Evolutionary conservation across 2,888 invertebrate species (phyloP).

Genomic region (Erpobdella octoculata): DNA sequence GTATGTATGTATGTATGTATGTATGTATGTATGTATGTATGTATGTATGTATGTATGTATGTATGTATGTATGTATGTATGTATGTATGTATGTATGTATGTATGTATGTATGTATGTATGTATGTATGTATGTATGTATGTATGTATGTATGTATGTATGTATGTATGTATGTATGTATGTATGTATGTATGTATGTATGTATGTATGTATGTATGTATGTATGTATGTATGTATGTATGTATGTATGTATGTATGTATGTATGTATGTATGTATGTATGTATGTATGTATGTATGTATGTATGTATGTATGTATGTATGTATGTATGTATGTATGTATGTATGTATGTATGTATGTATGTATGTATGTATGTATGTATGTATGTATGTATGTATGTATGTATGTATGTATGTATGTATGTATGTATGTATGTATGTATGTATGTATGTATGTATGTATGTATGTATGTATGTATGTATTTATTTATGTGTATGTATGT

Average conservation of each 20-base stretch:
- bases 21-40: too few relatives aligned
- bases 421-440: background rate
- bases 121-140: too few relatives aligned
- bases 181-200: conserved; percentile 20
- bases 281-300: conserved; percentile 1
- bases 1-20: too few relatives aligned
- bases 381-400: conserved; percentile 1
- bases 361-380: background rate
- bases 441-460: background rate
- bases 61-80: too few relatives aligned
- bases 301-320: background rate
- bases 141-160: too few relatives aligned
- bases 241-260: conserved; percentile 22
- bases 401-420: background rate
- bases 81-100: too few relatives aligned
- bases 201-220: conserved; percentile 13
- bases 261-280: conserved; percentile 1
- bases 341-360: background rate
- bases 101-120: too few relatives aligned
- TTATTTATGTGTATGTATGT: too few relatives aligned
- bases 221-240: conserved; percentile 23
- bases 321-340: background rate
- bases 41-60: too few relatives aligned
- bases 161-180: too few relatives aligned
- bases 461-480: too few relatives aligned